Base-by-base conservation (phyloP, 2,888 invertebrate genomes). In the Thymelicus lineola region DNA sequence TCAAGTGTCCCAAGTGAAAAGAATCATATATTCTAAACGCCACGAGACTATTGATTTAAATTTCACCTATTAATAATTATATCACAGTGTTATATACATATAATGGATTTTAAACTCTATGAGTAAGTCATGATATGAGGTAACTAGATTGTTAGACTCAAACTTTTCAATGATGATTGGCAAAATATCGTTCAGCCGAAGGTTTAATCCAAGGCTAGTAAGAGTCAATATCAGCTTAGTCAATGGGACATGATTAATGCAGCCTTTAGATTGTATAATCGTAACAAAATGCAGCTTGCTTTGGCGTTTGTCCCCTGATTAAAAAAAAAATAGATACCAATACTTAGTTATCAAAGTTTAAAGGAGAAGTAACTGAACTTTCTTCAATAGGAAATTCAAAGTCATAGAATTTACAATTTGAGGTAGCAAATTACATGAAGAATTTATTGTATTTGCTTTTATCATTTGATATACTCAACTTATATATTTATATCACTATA, bases 1-100 rank as follows among this genome's bases (percentile, higher is more conserved):
- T 17, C 35, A n/a, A 20, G 46, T 45, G 36, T 53, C 42, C 38
- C 28, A 38, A 60, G 58, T 53, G 53, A 61, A 48, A 66, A 46
- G 28, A 67, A n/a, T 45, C 55, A 53, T 55, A 55, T 50, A 50
- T 50, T 50, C 50, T 9, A 50, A 17, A 17, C 50, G 50, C 6
- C 38, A 38, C 38, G 38, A 17, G 15, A 15, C 9, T 53, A 1
- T 6, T 2, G 20, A 6, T 35, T 10, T 14, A 50, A 50, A 53
- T 53, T 53, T 53, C 20, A 20, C 53, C 53, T 53, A 12, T 20
- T 53, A 53, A 28, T 53, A 53, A 17, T 53, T 17, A 50, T 50
- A 50, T 17, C 50, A 50, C 15, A 50, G 17, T 17, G 7, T 1
- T 48, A n/a, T n/a, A n/a, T n/a, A n/a, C n/a, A n/a, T n/a, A n/a